A percentile compares a stretch with the other conserved stretches of the same genome.
These are phyloP conservation scores for Leptinotarsa tumamoca DNA, from an alignment of 2,888 invertebrate genomes.

Conservation along the genomic window DNA sequence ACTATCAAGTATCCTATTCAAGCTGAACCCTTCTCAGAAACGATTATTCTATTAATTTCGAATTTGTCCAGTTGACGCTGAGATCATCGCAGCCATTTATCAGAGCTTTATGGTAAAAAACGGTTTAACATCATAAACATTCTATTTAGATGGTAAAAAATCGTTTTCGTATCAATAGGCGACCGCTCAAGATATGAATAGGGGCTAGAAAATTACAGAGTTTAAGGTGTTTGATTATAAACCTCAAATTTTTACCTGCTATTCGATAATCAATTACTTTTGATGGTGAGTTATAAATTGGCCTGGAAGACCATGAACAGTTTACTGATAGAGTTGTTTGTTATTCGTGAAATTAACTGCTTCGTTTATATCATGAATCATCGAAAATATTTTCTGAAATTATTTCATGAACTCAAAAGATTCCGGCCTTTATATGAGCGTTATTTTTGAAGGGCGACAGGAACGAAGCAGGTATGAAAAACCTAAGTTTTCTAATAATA, in stretches of 20 bases:
- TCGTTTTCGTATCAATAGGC: constrained; percentile 5
- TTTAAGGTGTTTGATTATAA: background rate
- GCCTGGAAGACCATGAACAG: background rate
- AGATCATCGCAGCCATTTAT: background rate
- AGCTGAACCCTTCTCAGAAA: constrained; percentile 22
- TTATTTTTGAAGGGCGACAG: no score
- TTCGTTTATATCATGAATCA: no score
- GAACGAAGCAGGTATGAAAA: no score
- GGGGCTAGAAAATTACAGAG: constrained; percentile 10
- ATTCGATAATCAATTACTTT: constrained; percentile 6
- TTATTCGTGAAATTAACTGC: background rate
- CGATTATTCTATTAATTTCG: constrained; percentile 27
- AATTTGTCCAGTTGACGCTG: constrained; percentile 11
- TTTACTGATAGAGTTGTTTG: background rate
- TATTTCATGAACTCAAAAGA: no score
- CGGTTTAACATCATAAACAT: background rate
- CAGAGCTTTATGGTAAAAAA: background rate
- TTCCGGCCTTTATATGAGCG: no score
- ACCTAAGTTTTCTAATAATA: no score
- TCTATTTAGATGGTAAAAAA: background rate
- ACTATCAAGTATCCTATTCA: constrained; percentile 13
- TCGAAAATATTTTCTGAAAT: no score
- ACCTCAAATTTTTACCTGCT: constrained; percentile 1
- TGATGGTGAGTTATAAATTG: constrained; percentile 12
- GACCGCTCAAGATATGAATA: background rate